A percentile compares a stretch with the other conserved stretches of the same genome.
phyloP scores from a whole-genome alignment of 2,797 vertebrate species.

The Picus viridis region DNA sequence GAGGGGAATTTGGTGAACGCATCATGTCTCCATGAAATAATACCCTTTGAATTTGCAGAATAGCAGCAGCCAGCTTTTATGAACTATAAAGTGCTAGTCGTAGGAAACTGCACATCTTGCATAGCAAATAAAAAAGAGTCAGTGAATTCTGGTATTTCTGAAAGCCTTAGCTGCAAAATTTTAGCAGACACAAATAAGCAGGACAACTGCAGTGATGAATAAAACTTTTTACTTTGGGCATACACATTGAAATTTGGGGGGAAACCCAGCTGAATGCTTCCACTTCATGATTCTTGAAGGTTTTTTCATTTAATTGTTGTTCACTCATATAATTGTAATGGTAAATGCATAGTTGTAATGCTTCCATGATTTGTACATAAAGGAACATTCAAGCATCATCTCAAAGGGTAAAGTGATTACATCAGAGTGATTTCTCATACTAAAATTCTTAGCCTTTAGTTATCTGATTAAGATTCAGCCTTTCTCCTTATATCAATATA shows the following conservation, averaged over 20 bases:
- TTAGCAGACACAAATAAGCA: background rate
- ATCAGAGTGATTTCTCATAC: background rate
- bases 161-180: background rate
- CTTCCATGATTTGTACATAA: slow-evolving; percentile 43
- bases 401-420: slow-evolving; percentile 26
- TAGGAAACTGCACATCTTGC: background rate
- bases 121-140: background rate
- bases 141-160: background rate
- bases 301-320: slow-evolving; percentile 3
- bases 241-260: background rate
- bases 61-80: background rate
- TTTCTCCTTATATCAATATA: slow-evolving; percentile 26
- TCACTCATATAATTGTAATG: background rate
- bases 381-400: slow-evolving; percentile 19
- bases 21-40: background rate
- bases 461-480: background rate
- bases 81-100: background rate
- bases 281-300: background rate
- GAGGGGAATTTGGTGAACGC: background rate
- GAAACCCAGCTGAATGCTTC: background rate
- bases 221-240: background rate
- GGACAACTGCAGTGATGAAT: background rate
- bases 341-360: background rate
- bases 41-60: background rate
- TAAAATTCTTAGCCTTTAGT: slow-evolving; percentile 18